phyloP scores from a whole-genome alignment of 2,888 invertebrate species.

The Acanthosepion lycidas region DNA sequence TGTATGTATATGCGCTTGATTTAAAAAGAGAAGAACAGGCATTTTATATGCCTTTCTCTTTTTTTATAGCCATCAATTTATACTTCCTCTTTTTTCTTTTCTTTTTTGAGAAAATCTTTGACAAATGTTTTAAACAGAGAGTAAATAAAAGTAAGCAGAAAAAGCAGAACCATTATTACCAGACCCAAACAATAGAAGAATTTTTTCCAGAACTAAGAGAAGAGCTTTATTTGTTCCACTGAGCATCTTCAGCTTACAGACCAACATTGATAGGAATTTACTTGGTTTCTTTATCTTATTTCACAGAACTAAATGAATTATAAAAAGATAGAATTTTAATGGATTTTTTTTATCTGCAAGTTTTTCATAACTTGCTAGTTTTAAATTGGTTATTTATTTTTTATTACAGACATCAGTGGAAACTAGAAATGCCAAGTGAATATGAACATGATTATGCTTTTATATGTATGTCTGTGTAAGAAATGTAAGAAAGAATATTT shows the following conservation, averaged over 20 bases:
- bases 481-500: background rate
- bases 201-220: background rate
- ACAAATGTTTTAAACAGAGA: background rate
- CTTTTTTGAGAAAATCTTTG: background rate
- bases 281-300: background rate
- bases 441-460: background rate
- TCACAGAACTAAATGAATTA: background rate
- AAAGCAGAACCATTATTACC: background rate
- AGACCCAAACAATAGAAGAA: background rate
- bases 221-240: background rate
- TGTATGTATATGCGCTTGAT: background rate
- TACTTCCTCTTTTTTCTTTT: background rate
- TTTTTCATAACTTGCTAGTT: background rate
- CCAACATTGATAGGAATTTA: background rate
- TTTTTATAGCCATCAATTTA: background rate
- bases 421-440: background rate
- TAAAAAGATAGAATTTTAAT: background rate
- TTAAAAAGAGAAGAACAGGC: too few species aligned
- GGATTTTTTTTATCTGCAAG: background rate
- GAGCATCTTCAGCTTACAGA: background rate
- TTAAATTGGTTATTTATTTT: background rate
- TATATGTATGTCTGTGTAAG: background rate
- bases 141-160: background rate
- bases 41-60: background rate
- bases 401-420: background rate